Conservation (phyloP, 2,797 vertebrate species). For the Clarias fuscus region DNA sequence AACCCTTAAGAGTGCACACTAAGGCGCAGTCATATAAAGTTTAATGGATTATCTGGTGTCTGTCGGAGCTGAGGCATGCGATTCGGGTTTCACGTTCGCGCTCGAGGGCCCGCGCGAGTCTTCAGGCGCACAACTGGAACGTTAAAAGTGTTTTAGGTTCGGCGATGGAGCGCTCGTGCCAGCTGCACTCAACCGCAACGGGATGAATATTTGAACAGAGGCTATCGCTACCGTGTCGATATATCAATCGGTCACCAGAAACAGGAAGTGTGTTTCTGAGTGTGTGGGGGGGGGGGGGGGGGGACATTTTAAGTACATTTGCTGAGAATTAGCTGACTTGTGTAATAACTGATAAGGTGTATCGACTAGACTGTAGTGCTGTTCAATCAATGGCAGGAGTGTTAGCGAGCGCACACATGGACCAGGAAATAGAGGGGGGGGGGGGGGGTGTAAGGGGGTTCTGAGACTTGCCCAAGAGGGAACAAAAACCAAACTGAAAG, state of each 20-base stretch:
- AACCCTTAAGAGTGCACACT: constrained; percentile 29
- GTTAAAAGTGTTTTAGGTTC: constrained; percentile 74
- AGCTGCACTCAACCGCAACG: constrained; percentile 65
- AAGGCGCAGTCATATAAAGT: constrained; percentile 53
- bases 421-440: constrained; percentile 59
- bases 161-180: constrained; percentile 66
- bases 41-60: constrained; percentile 52
- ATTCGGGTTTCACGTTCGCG: constrained; percentile 39
- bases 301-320: constrained; percentile 80
- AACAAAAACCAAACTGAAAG: constrained; percentile 62
- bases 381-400: constrained; percentile 77
- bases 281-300: constrained; percentile 38
- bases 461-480: constrained; percentile 66
- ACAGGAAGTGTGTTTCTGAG: constrained; percentile 15
- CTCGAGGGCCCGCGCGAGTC: constrained; percentile 47
- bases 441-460: constrained; percentile 68
- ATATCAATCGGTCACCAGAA: constrained; percentile 78
- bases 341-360: constrained; percentile 79
- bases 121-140: constrained; percentile 62
- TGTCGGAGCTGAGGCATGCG: constrained; percentile 54
- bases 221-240: constrained; percentile 79
- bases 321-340: constrained; percentile 81
- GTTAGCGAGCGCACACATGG: constrained; percentile 74
- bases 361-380: constrained; percentile 77
- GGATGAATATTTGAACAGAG: constrained; percentile 82